Evolutionary conservation across 2,888 invertebrate species (phyloP).

Genomic region (Hesperia comma): DNA sequence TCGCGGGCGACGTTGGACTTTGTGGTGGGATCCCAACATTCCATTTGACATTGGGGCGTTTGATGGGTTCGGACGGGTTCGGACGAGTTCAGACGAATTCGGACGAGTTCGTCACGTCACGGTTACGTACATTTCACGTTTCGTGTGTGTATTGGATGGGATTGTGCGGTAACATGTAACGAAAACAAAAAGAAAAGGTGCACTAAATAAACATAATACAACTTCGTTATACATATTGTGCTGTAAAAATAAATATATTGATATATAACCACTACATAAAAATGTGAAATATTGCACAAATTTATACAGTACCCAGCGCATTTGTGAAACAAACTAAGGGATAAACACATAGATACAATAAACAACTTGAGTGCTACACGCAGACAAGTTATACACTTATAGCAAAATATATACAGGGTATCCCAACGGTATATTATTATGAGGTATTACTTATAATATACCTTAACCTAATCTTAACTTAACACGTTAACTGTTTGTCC

Average conservation of each 20-base stretch:
- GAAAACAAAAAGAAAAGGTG: conserved; percentile 82
- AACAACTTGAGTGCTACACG: conserved; percentile 1
- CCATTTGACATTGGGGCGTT: conserved; percentile 66
- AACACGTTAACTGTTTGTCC: too few species aligned
- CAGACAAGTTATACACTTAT: not conserved
- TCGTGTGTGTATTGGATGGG: conserved; percentile 76
- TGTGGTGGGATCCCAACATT: conserved; percentile 76
- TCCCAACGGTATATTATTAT: not conserved
- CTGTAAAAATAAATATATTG: conserved; percentile 48
- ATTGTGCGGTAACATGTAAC: conserved; percentile 82
- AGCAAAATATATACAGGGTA: not conserved
- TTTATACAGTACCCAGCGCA: conserved; percentile 19
- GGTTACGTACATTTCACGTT: conserved; percentile 49
- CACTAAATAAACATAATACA: conserved; percentile 81
- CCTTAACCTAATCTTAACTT: too few species aligned
- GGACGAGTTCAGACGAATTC: conserved; percentile 47
- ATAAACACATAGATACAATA: not conserved
- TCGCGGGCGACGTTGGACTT: conserved; percentile 82
- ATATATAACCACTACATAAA: conserved; percentile 35
- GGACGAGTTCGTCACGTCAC: conserved; percentile 59
- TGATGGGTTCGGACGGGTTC: conserved; percentile 31
- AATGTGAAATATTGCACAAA: conserved; percentile 13
- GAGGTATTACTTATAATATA: too few species aligned
- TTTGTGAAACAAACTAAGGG: conserved; percentile 12
- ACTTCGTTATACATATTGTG: conserved; percentile 52